Conservation (phyloP, 2,113 vertebrate genomes). For the Scomber colias region DNA sequence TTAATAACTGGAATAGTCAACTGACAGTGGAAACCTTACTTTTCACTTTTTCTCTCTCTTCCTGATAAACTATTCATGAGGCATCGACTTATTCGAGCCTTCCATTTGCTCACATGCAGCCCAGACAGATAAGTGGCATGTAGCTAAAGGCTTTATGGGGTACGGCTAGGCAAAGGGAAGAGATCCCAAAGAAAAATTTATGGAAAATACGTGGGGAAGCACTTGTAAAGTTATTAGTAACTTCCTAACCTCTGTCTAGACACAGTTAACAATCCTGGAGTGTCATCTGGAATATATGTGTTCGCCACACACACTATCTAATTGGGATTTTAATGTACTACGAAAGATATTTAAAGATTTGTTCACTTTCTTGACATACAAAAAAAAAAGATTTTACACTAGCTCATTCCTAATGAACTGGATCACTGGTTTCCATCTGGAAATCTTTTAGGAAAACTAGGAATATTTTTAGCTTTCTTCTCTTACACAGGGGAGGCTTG, state of each 20-base stretch:
- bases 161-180: constrained; percentile 18
- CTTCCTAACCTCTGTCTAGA: constrained; percentile 73
- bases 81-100: constrained; percentile 16
- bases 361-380: constrained; percentile 34
- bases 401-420: constrained; percentile 50
- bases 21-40: background rate
- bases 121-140: constrained; percentile 17
- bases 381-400: constrained; percentile 44
- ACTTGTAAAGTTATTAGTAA: constrained; percentile 44
- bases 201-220: constrained; percentile 13
- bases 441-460: constrained; percentile 59
- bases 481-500: constrained; percentile 51
- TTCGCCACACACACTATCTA: constrained; percentile 35
- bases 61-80: constrained; percentile 49
- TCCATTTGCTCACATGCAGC: constrained; percentile 25
- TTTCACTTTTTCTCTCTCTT: background rate
- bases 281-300: constrained; percentile 66
- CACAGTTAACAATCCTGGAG: constrained; percentile 45
- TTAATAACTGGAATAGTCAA: background rate
- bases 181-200: background rate
- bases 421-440: constrained; percentile 66
- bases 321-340: constrained; percentile 43
- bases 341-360: constrained; percentile 45
- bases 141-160: constrained; percentile 19
- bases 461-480: constrained; percentile 63